phyloP scores from a whole-genome alignment of 2,888 invertebrate species.

The Syrista parreyssii region DNA sequence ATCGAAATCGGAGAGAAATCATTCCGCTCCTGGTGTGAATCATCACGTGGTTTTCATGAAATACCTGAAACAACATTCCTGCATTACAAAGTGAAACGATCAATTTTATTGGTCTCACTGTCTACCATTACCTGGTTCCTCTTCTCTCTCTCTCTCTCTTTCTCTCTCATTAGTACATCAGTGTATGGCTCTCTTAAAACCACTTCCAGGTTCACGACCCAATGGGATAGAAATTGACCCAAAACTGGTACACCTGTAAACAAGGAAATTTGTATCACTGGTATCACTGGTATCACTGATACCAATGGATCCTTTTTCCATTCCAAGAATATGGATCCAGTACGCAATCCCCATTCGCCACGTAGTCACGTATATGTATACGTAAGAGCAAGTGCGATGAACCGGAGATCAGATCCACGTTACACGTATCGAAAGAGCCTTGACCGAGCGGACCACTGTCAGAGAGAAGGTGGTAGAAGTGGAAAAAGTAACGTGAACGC shows the following conservation, averaged over 20 bases:
- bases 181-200: neutral
- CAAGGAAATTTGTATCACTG: neutral
- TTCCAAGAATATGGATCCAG: neutral
- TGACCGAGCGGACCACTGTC: neutral
- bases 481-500: neutral
- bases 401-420: neutral
- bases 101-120: neutral
- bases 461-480: neutral
- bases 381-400: neutral
- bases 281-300: neutral
- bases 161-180: neutral
- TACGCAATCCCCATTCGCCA: neutral
- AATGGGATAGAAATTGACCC: neutral
- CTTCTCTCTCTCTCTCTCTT: neutral
- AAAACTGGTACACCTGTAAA: neutral
- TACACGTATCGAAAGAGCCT: neutral
- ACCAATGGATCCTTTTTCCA: neutral
- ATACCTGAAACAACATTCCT: neutral
- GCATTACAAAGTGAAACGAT: neutral
- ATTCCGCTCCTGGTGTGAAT: neutral
- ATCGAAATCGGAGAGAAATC: neutral
- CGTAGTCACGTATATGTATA: neutral
- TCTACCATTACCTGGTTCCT: neutral
- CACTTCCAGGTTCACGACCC: neutral
- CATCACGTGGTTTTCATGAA: neutral